These are phyloP conservation scores for Grallaria varia DNA, from an alignment of 2,113 vertebrate genomes.

Conservation along the genomic window DNA sequence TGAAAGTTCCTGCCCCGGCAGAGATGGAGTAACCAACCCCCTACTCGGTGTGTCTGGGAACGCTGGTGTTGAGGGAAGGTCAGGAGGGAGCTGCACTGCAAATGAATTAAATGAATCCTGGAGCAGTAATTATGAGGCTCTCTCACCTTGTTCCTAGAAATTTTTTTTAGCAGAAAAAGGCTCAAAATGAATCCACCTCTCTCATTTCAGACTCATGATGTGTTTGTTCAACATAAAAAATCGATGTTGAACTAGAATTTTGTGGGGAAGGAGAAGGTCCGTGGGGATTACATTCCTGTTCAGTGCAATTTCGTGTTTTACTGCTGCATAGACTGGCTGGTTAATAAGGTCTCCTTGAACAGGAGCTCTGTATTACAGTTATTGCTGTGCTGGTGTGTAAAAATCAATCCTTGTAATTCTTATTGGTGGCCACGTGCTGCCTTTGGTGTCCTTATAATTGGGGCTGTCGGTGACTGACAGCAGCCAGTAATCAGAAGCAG, in stretches of 20 bases:
- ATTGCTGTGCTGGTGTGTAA: slow-evolving; percentile 15
- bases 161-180: not conserved
- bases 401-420: not conserved
- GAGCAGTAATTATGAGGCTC: not conserved
- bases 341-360: slow-evolving; percentile 39
- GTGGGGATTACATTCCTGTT: slow-evolving; percentile 14
- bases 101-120: not conserved
- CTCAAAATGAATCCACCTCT: not conserved
- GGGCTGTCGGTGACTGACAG: slow-evolving; percentile 19
- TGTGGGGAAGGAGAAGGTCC: slow-evolving; percentile 29
- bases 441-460: not conserved
- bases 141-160: not conserved
- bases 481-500: not conserved
- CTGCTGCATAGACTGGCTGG: not conserved
- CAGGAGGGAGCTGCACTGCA: not conserved
- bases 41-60: fast-evolving
- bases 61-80: fast-evolving
- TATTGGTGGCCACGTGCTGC: not conserved
- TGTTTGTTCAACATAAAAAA: slow-evolving; percentile 56
- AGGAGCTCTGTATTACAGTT: not conserved
- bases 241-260: slow-evolving; percentile 38
- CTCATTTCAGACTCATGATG: not conserved
- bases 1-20: not conserved
- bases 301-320: slow-evolving; percentile 50
- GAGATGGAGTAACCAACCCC: not conserved